Percentiles rank a stretch among this genome's conserved stretches.
Conservation (phyloP, 2,113 vertebrate species). For the Chaetops frenatus region DNA sequence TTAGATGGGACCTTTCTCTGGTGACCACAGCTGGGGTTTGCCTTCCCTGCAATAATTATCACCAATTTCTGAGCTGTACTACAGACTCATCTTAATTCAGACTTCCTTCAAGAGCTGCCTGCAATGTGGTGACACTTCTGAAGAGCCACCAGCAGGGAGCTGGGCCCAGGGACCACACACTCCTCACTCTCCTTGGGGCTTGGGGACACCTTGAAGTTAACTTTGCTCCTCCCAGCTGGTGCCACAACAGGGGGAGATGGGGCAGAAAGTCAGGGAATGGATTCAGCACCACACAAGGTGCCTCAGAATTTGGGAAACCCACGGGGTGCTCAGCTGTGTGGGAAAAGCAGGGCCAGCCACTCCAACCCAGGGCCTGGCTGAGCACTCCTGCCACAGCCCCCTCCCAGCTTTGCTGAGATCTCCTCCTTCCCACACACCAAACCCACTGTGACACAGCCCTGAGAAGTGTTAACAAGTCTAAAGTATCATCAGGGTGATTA, state of each 20-base stretch:
- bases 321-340: neutral
- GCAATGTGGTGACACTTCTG: neutral
- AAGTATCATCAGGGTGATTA: slow-evolving; percentile 27
- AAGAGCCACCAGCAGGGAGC: neutral
- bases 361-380: accelerated
- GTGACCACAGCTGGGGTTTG: neutral
- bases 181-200: neutral
- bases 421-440: neutral
- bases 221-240: neutral
- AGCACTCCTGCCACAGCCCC: neutral
- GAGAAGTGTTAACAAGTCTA: neutral
- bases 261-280: neutral
- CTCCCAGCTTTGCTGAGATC: neutral
- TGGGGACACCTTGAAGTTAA: neutral
- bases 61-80: neutral
- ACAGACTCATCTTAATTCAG: neutral
- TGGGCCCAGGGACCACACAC: neutral
- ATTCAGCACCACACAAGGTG: neutral
- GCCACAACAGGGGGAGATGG: neutral
- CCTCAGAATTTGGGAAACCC: neutral
- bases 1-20: neutral
- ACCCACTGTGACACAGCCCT: neutral
- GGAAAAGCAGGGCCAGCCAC: neutral
- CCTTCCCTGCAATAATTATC: neutral
- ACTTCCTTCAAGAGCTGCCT: neutral